Conservation (phyloP, 2,888 invertebrate genomes). For the Yponomeuta plumbellus region DNA sequence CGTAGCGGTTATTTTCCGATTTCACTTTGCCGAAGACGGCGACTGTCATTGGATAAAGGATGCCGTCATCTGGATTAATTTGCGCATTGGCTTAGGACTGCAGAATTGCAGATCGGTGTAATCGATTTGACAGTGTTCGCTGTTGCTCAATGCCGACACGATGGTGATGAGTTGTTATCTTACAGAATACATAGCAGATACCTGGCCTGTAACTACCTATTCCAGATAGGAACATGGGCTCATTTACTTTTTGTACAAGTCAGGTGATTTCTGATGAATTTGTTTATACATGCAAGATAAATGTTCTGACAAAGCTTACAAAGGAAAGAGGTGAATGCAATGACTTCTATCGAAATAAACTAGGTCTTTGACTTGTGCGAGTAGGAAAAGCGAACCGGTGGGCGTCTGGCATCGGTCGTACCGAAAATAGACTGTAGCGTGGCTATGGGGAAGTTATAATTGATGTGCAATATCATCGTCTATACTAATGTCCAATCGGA, state of each 20-base stretch:
- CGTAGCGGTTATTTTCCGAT: background rate
- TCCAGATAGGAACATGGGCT: background rate
- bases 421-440: conserved; percentile 15
- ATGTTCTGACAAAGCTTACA: background rate
- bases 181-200: background rate
- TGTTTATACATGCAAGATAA: background rate
- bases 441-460: background rate
- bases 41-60: background rate
- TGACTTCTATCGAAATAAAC: conserved; percentile 12
- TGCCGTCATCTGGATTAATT: background rate
- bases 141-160: too few species aligned
- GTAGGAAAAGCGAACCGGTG: conserved; percentile 10
- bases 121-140: too few species aligned
- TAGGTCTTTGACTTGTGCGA: conserved; percentile 23
- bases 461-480: background rate
- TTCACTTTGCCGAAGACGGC: background rate
- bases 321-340: conserved; percentile 5
- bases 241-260: background rate
- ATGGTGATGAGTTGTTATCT: too few species aligned
- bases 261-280: background rate
- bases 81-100: background rate
- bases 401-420: conserved; percentile 19
- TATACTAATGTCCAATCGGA: background rate
- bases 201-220: background rate
- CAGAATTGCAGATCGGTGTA: too few species aligned